Conservation (phyloP, 2,113 vertebrate species). For the Lepisosteus oculatus region DNA sequence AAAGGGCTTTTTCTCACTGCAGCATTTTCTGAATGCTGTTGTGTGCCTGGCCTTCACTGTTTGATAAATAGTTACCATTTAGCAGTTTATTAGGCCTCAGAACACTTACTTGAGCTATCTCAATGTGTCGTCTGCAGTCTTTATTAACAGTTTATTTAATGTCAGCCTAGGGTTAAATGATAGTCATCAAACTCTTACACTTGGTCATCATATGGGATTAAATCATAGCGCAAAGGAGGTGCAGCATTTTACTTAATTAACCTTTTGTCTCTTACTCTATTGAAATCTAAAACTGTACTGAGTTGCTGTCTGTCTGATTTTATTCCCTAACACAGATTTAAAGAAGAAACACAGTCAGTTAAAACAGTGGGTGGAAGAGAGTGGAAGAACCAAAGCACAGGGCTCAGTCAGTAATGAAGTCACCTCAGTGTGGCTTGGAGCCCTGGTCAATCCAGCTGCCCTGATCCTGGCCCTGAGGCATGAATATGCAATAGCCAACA, state of each 20-base stretch:
- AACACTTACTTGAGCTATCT: background rate
- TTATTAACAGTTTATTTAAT: constrained; percentile 22
- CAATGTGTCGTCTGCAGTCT: constrained; percentile 18
- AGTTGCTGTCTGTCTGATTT: background rate
- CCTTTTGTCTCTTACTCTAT: constrained; percentile 37
- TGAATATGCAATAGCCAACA: constrained; percentile 16
- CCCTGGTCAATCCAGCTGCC: constrained; percentile 23
- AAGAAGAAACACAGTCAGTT: constrained; percentile 18
- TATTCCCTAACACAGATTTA: constrained; percentile 23
- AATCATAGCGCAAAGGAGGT: constrained; percentile 25
- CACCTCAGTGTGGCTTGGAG: constrained; percentile 13
- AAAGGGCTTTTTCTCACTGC: no score
- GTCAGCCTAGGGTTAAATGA: constrained; percentile 30
- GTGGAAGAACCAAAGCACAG: background rate
- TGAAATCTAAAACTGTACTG: constrained; percentile 31
- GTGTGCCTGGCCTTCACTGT: background rate
- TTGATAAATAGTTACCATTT: constrained; percentile 9
- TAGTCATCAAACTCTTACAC: constrained; percentile 24
- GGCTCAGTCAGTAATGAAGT: constrained; percentile 3
- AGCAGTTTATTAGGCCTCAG: constrained; percentile 15
- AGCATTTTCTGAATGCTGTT: background rate
- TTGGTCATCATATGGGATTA: constrained; percentile 24
- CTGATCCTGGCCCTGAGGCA: constrained; percentile 23
- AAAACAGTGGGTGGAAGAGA: constrained; percentile 19
- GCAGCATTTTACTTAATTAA: constrained; percentile 37